These are phyloP conservation scores for Acromyrmex charruanus DNA, from an alignment of 1,140 invertebrate genomes.

Conservation along the genomic window DNA sequence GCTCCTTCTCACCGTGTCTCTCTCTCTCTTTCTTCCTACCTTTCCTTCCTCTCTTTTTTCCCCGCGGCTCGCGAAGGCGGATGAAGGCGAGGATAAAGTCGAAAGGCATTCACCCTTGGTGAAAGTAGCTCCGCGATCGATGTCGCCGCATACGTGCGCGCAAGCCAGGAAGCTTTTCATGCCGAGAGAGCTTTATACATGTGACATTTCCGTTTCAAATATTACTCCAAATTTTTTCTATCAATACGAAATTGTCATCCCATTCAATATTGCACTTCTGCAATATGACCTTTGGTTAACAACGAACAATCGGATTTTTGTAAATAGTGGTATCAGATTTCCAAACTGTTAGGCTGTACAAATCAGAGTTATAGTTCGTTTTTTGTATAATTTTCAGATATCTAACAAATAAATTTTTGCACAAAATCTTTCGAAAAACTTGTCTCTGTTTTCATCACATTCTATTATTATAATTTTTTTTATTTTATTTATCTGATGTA, in stretches of 20 bases:
- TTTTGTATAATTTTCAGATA: background rate
- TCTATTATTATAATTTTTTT: background rate
- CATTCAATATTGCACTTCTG: background rate
- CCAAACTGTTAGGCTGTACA: background rate
- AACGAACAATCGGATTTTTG: background rate
- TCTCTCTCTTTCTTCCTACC: background rate
- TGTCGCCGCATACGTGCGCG: slow-evolving; percentile 58
- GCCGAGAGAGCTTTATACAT: slow-evolving; percentile 20
- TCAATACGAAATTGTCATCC: background rate
- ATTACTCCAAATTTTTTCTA: background rate
- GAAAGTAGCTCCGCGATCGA: slow-evolving; percentile 79
- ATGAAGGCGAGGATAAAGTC: slow-evolving; percentile 77
- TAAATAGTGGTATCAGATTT: background rate
- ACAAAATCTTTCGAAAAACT: background rate
- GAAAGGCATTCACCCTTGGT: slow-evolving; percentile 81
- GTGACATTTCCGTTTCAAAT: slow-evolving; percentile 7
- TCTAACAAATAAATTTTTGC: background rate
- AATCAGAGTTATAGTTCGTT: background rate
- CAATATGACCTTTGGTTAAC: background rate
- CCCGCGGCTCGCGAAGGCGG: slow-evolving; percentile 65
- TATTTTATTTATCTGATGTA: background rate
- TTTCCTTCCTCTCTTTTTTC: slow-evolving; percentile 8
- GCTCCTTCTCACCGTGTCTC: slow-evolving; percentile 8
- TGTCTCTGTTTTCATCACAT: background rate
- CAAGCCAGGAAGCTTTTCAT: slow-evolving; percentile 33